Evolutionary conservation across 1,140 invertebrate genomes (phyloP), one percentile per base, ranked within the genome.

Genomic region (Bradynema listronoti): DNA sequence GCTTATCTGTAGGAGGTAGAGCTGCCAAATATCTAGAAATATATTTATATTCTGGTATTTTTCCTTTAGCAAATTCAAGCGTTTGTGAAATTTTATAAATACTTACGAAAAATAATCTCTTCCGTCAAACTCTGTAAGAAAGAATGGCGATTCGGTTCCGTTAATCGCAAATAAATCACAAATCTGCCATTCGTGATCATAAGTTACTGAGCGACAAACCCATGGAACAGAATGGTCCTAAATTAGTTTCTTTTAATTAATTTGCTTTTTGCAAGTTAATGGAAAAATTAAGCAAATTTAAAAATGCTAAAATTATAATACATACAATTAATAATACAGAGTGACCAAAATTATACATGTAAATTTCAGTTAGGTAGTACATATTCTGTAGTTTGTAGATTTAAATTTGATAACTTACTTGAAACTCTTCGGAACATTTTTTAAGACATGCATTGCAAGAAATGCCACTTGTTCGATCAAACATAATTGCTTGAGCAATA

Each of bases 111-210:
- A 71, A 50, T 71, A 71, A 47, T 71, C 69, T 24, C 69, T 52
- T 9, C 59, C 61, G 32, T 52, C 51, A 50, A 56, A 71, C 41
- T 73, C 56, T n/a, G 60, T 55, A 29, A 71, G 49, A 51, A 71
- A 73, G 45, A 57, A 71, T n/a, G 69, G 69, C 25, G 24, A 43
- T 11, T 51, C 42, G 14, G 46, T 67, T n/a, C 69, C 69, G 51
- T 71, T 66, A 16, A 71, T 47, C 4, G 69, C 70, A 55, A 70
- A 71, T n/a, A 71, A 46, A 58, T 71, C 69, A 54, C 69, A 71
- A 29, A 71, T 69, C 36, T 66, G 56, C 70, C 70, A 71, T 27
- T 56, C 46, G 32, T 71, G 47, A 32, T 71, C 69, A 52, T 73
- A 71, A 33, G 69, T 71, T 19, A 73, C 29, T 16, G 69, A 69